Evolutionary conservation across 2,797 vertebrate species (phyloP).

Genomic region (Ptychobarbus kaznakovi): DNA sequence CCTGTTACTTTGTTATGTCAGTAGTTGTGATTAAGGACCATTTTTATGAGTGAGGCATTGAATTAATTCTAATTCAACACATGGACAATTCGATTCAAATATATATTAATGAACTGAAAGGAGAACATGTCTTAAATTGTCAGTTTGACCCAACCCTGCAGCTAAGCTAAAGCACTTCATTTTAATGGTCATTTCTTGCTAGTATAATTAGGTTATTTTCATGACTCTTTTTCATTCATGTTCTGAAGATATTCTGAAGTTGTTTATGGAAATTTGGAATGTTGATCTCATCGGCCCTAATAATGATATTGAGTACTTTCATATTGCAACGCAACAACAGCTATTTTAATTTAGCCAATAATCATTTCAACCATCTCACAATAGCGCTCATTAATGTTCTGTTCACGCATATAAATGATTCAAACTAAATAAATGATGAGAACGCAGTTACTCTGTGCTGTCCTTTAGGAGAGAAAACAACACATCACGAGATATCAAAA

Average conservation of each 20-base stretch:
- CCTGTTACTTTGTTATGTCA: background rate
- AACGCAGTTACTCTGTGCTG: slow-evolving; percentile 23
- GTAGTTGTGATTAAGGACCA: background rate
- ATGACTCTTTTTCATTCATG: background rate
- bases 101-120: background rate
- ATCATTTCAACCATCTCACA: slow-evolving; percentile 31
- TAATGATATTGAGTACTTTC: slow-evolving; percentile 10
- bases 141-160: background rate
- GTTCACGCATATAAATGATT: slow-evolving; percentile 3
- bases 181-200: background rate
- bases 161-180: slow-evolving; percentile 6
- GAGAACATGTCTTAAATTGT: background rate
- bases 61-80: slow-evolving; percentile 1
- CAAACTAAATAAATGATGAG: slow-evolving; percentile 46
- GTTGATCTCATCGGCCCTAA: slow-evolving; percentile 10
- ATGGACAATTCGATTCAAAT: background rate
- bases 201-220: background rate
- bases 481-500: background rate
- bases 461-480: slow-evolving; percentile 27
- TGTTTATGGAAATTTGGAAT: slow-evolving; percentile 3
- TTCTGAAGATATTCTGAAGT: background rate
- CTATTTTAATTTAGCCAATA: slow-evolving; percentile 2
- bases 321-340: background rate
- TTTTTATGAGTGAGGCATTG: background rate
- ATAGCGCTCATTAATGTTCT: background rate